Base-by-base conservation (phyloP, 2,797 vertebrate genomes). In the Scolopax bukidnonensis region DNA sequence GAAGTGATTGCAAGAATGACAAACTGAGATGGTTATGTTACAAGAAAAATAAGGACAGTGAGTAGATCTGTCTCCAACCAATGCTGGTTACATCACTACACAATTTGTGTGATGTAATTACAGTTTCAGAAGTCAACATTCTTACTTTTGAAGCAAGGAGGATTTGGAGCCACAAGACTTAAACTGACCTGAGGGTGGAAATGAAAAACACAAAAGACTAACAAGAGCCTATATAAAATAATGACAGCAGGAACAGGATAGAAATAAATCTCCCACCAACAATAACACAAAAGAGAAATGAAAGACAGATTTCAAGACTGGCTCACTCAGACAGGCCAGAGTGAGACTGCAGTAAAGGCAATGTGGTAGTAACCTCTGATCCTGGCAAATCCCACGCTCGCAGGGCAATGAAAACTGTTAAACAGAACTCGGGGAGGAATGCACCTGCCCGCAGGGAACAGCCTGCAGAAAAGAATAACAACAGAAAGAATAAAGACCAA, bases 191-290 rank as follows among this genome's bases (percentile, higher is more conserved):
- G 53, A 87, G 90, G 84, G 86, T 93, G 90, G 83, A 93, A 90
- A 78, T 48, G 50, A 95, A 84, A 96, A 95, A 82, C 53, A 94
- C 71, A 80, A 53, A 93, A 88, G 81, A 93, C 86, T 90, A 94
- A 84, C 84, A 92, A 91, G 28, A 95, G 89, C 69, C 87, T 78
- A 93, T 86, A 92, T 78, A 95, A 95, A 91, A 93, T 81, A 88
- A 90, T 6, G 7, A 89, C 77, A 90, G 83, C 74, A 68, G 60
- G 83, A 90, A 95, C 75, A 77, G 88, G 88, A 85, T 78, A 95
- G 83, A 96, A 95, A 87, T 91, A 96, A 93, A 95, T 96, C 94
- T 91, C 90, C 84, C 78, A 92, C 74, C 84, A 94, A 80, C 81
- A 77, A 54, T 57, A 95, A 91, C 84, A 94, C 47, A 85, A 77